phyloP scores from a whole-genome alignment of 2,888 invertebrate genomes.

The Conus canariensis region DNA sequence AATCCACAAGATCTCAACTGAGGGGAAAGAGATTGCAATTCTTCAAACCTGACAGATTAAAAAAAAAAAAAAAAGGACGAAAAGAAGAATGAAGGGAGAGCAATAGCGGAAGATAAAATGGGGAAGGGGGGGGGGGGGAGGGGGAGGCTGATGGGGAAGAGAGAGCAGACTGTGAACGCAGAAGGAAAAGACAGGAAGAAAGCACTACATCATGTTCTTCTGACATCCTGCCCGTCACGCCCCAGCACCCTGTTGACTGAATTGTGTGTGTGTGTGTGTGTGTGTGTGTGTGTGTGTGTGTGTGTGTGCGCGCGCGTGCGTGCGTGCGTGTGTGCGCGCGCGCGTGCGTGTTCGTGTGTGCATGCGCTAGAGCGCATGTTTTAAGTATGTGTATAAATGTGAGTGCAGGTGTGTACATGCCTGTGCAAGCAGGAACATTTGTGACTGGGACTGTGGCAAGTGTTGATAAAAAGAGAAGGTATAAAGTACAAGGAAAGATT shows the following conservation, averaged over 20 bases:
- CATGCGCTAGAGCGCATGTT: neutral
- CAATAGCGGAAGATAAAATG: neutral
- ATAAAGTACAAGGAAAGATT: too few species aligned
- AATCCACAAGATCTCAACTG: too few species aligned
- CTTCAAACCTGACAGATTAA: neutral
- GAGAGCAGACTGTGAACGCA: neutral
- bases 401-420: too few species aligned
- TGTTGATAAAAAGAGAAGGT: too few species aligned
- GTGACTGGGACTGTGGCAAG: too few species aligned
- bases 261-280: neutral
- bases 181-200: conserved; percentile 17
- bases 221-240: conserved; percentile 25
- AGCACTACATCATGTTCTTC: conserved; percentile 15
- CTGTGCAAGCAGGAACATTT: too few species aligned
- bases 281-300: conserved; percentile 8
- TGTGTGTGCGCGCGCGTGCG: neutral
- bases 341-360: neutral
- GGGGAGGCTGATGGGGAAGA: neutral
- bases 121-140: neutral
- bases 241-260: neutral
- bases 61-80: neutral
- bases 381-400: too few species aligned
- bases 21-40: too few species aligned
- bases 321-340: neutral
- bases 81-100: neutral